Evolutionary conservation across 1,140 invertebrate genomes (phyloP).

Genomic region (Heliconius congener): DNA sequence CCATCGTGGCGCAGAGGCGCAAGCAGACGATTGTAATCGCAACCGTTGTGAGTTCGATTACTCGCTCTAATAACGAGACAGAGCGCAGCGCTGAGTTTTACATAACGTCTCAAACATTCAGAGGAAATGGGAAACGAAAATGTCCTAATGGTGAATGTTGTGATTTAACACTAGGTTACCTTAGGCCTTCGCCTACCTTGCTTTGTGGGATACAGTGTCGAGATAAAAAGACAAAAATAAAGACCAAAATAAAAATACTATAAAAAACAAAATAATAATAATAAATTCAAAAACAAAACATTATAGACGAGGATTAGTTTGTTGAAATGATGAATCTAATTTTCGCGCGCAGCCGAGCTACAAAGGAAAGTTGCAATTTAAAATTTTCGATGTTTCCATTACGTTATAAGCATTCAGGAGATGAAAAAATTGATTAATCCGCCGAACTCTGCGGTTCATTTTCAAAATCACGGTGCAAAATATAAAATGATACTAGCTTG

Average conservation of each 20-base stretch:
- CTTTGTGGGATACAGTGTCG: no score
- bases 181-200: no score
- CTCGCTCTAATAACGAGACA: no score
- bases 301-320: conserved; percentile 40
- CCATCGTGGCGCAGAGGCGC: no score
- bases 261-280: conserved; percentile 14
- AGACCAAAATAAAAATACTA: not conserved
- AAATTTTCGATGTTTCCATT: conserved; percentile 45
- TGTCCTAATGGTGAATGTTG: no score
- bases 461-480: conserved; percentile 17
- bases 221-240: no score
- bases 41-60: no score
- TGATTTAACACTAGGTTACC: no score
- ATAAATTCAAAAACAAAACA: conserved; percentile 29
- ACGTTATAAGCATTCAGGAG: conserved; percentile 40
- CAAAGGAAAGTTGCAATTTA: conserved; percentile 48
- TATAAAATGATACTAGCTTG: conserved; percentile 1
- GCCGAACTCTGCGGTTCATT: conserved; percentile 17
- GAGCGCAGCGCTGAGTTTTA: no score
- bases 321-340: conserved; percentile 47
- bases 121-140: no score
- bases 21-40: no score
- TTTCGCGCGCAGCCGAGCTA: conserved; percentile 42
- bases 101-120: no score
- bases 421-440: conserved; percentile 43